Evolutionary conservation across 1,140 invertebrate genomes (phyloP).

Genomic region (Drosophila repletoides): DNA sequence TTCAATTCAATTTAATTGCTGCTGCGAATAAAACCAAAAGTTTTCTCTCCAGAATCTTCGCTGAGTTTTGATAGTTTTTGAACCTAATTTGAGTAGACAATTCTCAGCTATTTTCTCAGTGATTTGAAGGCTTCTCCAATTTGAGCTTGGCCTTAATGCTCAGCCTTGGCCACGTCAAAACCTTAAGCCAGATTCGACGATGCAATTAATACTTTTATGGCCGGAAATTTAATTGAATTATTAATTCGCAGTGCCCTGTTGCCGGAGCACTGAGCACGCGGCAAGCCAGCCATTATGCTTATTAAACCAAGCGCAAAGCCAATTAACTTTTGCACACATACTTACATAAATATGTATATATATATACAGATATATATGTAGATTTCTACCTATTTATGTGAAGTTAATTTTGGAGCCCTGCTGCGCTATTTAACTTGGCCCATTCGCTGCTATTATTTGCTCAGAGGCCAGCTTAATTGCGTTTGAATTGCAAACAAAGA

Average conservation of each 20-base stretch:
- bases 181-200: constrained; percentile 54
- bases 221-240: constrained; percentile 73
- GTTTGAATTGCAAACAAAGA: constrained; percentile 65
- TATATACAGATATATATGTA: neutral
- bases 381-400: constrained; percentile 13
- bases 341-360: constrained; percentile 4
- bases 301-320: constrained; percentile 65
- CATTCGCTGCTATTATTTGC: constrained; percentile 32
- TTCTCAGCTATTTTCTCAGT: too few relatives aligned
- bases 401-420: constrained; percentile 20
- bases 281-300: constrained; percentile 54
- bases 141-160: constrained; percentile 19
- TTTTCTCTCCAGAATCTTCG: too few relatives aligned
- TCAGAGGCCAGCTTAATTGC: constrained; percentile 52
- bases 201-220: constrained; percentile 74
- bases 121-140: too few relatives aligned
- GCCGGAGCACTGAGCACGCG: constrained; percentile 18
- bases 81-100: too few relatives aligned
- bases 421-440: constrained; percentile 45
- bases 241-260: constrained; percentile 59
- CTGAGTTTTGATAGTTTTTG: too few relatives aligned
- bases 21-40: too few relatives aligned
- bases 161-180: neutral
- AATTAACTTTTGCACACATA: constrained; percentile 57
- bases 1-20: too few relatives aligned